Percentiles rank a stretch among this genome's conserved stretches.
Evolutionary conservation across 2,888 invertebrate species (phyloP).

Genomic region (Drosophila anomelani): DNA sequence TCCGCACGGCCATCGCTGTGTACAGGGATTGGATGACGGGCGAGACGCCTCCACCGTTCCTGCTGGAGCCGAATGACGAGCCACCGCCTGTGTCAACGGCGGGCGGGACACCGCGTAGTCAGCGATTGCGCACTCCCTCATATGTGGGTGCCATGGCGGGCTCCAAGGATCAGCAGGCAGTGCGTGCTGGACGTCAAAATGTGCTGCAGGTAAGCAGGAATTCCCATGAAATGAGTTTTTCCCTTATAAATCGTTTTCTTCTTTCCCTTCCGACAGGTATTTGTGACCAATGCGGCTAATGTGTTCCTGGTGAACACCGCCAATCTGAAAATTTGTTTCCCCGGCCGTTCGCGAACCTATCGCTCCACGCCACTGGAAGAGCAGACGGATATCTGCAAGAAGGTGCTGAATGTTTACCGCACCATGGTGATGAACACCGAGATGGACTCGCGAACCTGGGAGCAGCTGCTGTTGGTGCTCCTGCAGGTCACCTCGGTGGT

Average conservation of each 20-base stretch:
- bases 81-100: constrained; percentile 67
- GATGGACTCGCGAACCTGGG: constrained; percentile 97
- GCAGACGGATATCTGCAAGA: constrained; percentile 97
- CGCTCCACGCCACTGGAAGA: constrained; percentile 92
- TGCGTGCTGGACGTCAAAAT: constrained; percentile 92
- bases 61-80: constrained; percentile 88
- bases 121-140: constrained; percentile 91
- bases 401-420: constrained; percentile 97
- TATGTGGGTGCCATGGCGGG: constrained; percentile 90
- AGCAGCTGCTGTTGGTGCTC: constrained; percentile 93
- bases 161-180: constrained; percentile 91
- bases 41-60: constrained; percentile 91
- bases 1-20: constrained; percentile 94
- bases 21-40: constrained; percentile 98
- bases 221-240: rapidly evolving
- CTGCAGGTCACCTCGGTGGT: constrained; percentile 96
- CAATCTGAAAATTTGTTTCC: constrained; percentile 86
- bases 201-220: constrained; percentile 65
- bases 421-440: constrained; percentile 98
- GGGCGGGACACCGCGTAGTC: constrained; percentile 84
- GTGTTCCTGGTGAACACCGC: constrained; percentile 91
- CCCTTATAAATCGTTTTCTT: neutral
- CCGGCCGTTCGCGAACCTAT: constrained; percentile 86
- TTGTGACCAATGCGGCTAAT: constrained; percentile 97
- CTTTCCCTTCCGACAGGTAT: constrained; percentile 83